phyloP scores from a whole-genome alignment of 2,113 vertebrate genomes.

The Xiphophorus hellerii region DNA sequence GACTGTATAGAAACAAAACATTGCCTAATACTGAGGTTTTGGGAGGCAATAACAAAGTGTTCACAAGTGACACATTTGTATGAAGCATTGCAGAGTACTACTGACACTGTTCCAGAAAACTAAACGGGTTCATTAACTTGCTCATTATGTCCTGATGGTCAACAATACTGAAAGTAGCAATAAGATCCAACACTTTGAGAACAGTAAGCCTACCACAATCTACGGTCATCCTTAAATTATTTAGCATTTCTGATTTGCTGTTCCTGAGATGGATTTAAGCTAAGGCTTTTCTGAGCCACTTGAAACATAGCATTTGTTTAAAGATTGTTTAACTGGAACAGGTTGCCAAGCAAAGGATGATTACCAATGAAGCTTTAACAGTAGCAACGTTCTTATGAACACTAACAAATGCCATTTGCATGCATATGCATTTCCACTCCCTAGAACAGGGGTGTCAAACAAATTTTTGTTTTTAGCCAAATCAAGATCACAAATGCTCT shows the following conservation, averaged over 20 bases:
- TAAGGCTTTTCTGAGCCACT: background rate
- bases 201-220: background rate
- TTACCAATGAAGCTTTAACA: background rate
- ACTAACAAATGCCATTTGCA: background rate
- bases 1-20: background rate
- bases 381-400: background rate
- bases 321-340: background rate
- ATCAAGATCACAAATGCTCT: too few relatives aligned
- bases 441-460: too few relatives aligned
- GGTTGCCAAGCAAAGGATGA: background rate
- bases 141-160: background rate
- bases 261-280: background rate
- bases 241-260: background rate
- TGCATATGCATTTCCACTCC: background rate
- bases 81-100: too few relatives aligned
- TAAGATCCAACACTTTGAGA: background rate
- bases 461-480: too few relatives aligned
- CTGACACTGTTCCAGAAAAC: too few relatives aligned
- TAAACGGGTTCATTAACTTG: too few relatives aligned
- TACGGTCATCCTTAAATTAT: background rate
- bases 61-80: background rate
- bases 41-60: background rate
- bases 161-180: background rate
- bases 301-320: background rate
- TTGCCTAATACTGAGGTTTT: background rate